Percentiles rank a stretch among this genome's conserved stretches.
Conservation (phyloP, 1,140 invertebrate genomes). For the Pygmarrhopalites habei region DNA sequence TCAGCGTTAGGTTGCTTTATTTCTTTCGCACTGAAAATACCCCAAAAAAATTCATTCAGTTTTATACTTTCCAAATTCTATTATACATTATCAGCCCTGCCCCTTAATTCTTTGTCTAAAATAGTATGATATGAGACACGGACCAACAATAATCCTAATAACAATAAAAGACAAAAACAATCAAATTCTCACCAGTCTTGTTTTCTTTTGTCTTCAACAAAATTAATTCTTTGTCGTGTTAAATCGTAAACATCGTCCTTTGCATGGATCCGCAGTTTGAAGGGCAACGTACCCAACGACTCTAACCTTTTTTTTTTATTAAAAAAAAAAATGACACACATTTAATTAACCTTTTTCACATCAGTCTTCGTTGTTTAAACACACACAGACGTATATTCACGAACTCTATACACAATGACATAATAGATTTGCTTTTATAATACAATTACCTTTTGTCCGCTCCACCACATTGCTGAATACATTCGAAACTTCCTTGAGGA, state of each 20-base stretch:
- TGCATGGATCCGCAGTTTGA: constrained; percentile 80
- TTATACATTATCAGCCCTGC: too few relatives aligned
- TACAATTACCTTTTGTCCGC: too few relatives aligned
- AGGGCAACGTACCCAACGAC: constrained; percentile 69
- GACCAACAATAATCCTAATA: neutral
- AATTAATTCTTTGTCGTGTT: constrained; percentile 79
- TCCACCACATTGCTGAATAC: constrained; percentile 67
- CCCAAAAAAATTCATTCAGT: neutral
- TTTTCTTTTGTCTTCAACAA: constrained; percentile 79
- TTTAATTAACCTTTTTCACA: too few relatives aligned
- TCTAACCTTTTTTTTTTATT: too few relatives aligned
- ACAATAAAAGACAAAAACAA: neutral
- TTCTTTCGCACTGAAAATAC: constrained; percentile 67
- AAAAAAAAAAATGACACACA: constrained; percentile 8
- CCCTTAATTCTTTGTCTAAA: too few relatives aligned
- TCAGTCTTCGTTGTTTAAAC: too few relatives aligned
- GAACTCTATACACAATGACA: too few relatives aligned
- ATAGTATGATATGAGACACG: too few relatives aligned
- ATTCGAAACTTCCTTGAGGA: constrained; percentile 83
- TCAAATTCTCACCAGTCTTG: constrained; percentile 67
- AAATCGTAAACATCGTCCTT: constrained; percentile 91
- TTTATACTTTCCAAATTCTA: constrained; percentile 1
- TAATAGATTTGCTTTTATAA: too few relatives aligned
- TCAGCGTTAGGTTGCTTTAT: constrained; percentile 82
- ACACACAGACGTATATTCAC: too few relatives aligned